Evolutionary conservation across 2,888 invertebrate species (phyloP).

Genomic region (Hedychridium roseum): DNA sequence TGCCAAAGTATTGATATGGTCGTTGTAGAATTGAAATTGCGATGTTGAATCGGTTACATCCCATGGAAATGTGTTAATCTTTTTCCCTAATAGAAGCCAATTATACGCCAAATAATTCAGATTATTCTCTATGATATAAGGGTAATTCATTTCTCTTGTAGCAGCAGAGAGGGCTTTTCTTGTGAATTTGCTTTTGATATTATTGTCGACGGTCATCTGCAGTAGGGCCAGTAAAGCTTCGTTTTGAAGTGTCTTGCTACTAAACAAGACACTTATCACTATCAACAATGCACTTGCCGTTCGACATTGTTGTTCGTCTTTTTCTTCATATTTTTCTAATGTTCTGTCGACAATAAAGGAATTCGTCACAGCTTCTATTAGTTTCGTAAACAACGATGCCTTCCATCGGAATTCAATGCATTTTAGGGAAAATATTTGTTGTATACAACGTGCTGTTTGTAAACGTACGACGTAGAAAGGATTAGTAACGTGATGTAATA

Average conservation of each 20-base stretch:
- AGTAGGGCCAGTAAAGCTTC: slow-evolving; percentile 68
- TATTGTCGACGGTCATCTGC: slow-evolving; percentile 66
- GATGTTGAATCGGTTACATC: slow-evolving; percentile 59
- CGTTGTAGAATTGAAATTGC: slow-evolving; percentile 61
- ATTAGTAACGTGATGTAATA: slow-evolving; percentile 54
- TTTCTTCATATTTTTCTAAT: slow-evolving; percentile 46
- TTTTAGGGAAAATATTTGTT: slow-evolving; percentile 51
- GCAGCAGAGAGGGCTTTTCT: slow-evolving; percentile 65
- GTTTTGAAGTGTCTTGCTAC: slow-evolving; percentile 65
- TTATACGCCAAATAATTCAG: slow-evolving; percentile 65
- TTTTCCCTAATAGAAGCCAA: slow-evolving; percentile 65
- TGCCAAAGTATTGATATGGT: slow-evolving; percentile 60
- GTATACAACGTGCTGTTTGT: slow-evolving; percentile 58
- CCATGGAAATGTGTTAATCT: slow-evolving; percentile 64
- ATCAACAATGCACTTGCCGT: slow-evolving; percentile 69
- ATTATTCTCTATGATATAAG: slow-evolving; percentile 59
- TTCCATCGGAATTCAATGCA: slow-evolving; percentile 44
- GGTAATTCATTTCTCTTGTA: slow-evolving; percentile 46
- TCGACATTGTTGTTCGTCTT: slow-evolving; percentile 70
- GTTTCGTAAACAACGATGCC: slow-evolving; percentile 48
- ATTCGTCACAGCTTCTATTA: slow-evolving; percentile 50
- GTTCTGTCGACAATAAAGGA: slow-evolving; percentile 62
- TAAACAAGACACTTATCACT: slow-evolving; percentile 67
- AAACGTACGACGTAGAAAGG: slow-evolving; percentile 62
- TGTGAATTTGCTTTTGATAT: slow-evolving; percentile 61